These are phyloP conservation scores for Habroteleia sp. DNA, from an alignment of 2,888 invertebrate species.

Conservation along the genomic window DNA sequence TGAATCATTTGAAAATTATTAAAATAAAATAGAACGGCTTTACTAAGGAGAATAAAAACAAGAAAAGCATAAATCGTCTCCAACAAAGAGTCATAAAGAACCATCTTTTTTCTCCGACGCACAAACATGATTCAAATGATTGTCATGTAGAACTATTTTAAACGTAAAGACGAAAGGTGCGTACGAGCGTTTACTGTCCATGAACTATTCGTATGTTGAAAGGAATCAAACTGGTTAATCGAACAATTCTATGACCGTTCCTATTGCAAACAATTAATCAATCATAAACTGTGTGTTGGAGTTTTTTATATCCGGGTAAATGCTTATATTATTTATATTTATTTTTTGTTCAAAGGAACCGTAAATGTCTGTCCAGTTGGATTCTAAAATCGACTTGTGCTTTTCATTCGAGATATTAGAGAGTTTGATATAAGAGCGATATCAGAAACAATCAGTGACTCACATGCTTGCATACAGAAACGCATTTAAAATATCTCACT, in stretches of 20 bases:
- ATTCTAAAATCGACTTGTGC: background rate
- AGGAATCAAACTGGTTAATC: constrained; percentile 59
- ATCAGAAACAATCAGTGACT: constrained; percentile 34
- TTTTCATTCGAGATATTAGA: constrained; percentile 12
- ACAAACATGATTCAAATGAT: constrained; percentile 46
- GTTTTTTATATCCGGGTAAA: constrained; percentile 25
- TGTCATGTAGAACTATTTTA: constrained; percentile 34
- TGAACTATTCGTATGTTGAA: constrained; percentile 62
- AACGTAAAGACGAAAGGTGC: constrained; percentile 43
- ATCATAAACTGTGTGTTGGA: constrained; percentile 44
- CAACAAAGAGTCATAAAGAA: too few relatives aligned
- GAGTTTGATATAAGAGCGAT: background rate
- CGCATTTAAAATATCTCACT: background rate
- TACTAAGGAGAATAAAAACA: constrained; percentile 9
- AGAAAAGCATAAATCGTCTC: constrained; percentile 22
- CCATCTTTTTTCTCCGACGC: too few relatives aligned
- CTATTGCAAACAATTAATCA: constrained; percentile 58
- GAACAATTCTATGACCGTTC: constrained; percentile 45
- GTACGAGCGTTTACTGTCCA: constrained; percentile 42
- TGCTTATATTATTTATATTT: constrained; percentile 15
- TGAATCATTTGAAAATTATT: too few relatives aligned
- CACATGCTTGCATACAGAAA: constrained; percentile 32
- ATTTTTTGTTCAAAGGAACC: background rate
- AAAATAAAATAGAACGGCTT: too few relatives aligned
- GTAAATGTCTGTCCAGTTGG: constrained; percentile 8